Conservation (phyloP, 1,140 invertebrate species). For the Drosophila ambigua region DNA sequence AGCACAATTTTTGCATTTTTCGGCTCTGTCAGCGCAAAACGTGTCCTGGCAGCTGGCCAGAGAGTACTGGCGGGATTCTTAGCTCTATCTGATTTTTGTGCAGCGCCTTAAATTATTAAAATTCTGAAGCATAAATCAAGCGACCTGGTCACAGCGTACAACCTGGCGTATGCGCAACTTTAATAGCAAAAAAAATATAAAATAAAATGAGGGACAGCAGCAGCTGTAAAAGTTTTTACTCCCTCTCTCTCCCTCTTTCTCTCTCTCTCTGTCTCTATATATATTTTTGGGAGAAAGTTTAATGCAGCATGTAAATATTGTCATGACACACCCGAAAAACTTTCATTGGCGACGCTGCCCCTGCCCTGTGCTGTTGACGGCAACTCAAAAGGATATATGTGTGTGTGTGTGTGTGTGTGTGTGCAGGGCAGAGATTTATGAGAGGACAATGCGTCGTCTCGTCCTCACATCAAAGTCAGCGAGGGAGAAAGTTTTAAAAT, state of each 20-base stretch:
- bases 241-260: conserved; percentile 1
- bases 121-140: conserved; percentile 67
- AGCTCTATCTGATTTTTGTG: conserved; percentile 57
- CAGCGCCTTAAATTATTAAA: conserved; percentile 74
- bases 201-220: conserved; percentile 35
- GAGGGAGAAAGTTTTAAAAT: conserved; percentile 65
- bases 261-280: neutral
- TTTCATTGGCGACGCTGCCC: conserved; percentile 45
- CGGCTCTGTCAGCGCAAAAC: conserved; percentile 73
- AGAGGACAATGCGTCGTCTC: conserved; percentile 56
- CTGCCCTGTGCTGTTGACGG: conserved; percentile 53
- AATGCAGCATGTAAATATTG: conserved; percentile 82
- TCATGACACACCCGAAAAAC: conserved; percentile 72
- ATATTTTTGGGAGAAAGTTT: conserved; percentile 63
- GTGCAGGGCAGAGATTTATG: conserved; percentile 47
- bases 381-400: conserved; percentile 25
- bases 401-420: conserved; percentile 4
- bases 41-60: conserved; percentile 66
- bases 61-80: conserved; percentile 7
- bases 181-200: conserved; percentile 18
- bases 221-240: conserved; percentile 44
- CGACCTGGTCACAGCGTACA: conserved; percentile 57
- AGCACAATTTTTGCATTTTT: conserved; percentile 75
- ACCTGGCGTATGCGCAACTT: conserved; percentile 74
- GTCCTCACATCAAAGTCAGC: conserved; percentile 37